Evolutionary conservation across 2,113 vertebrate genomes (phyloP), one percentile per base, ranked within the genome.

Genomic region (Sminthopsis crassicaudata): DNA sequence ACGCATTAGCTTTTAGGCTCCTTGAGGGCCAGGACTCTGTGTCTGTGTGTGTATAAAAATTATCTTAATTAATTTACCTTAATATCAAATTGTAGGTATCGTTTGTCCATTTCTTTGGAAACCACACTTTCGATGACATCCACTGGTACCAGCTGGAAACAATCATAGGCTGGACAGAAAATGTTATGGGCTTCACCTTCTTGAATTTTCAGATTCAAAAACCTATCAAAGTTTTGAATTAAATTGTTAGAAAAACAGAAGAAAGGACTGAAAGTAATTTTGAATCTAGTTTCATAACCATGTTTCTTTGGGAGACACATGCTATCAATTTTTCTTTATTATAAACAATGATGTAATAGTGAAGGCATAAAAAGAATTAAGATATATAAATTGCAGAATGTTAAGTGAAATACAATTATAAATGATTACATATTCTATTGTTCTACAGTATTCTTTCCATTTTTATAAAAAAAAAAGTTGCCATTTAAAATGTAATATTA

Each of bases 141-240:
- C 97, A 99, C 99, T 97, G 99, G 99, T 96, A 99, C 99, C 93
- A 99, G 99, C 98, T 99, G 99, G 98, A 99, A 99, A 98, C 99
- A 99, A 97, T 99, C 99, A 97, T 99, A 99, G 3, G 99, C 99
- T 90, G 99, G 99, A 97, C 99, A 99, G 97, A 99, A 99, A 98
- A 99, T 99, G 97, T 99, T 99, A 98, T 99, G 99, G 92, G 99
- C 99, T 98, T 99, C 99, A 97, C 99, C 99, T 95, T 99, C 99
- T 97, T 99, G 99, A 98, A 99, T 99, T 99, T 99, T 99, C 97
- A 99, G 97, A 98, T 99, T 99, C 96, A 99, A 98, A 99, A 99
- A 99, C 97, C 99, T 99, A 97, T 97, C 95, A 97, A 97, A 97
- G 98, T 96, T 91, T 97, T 94, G 52, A 97, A 95, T 93, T 27